A percentile compares a stretch with the other conserved stretches of the same genome.
Conservation (phyloP, 2,888 invertebrate genomes). For the Corythucha ciliata region DNA sequence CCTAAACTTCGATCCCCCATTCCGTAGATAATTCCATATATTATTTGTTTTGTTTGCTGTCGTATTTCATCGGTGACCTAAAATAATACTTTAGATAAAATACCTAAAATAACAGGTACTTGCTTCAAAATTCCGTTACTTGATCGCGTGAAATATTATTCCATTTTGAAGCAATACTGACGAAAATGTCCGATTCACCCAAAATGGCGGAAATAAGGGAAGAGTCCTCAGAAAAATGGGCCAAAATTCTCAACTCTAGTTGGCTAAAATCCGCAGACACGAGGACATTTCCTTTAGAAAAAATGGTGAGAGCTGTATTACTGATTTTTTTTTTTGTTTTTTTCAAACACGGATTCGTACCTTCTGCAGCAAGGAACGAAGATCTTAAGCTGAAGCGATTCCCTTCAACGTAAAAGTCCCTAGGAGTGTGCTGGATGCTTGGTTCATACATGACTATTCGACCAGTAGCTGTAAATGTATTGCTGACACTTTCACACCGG, state of each 20-base stretch:
- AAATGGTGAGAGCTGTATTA: too few relatives aligned
- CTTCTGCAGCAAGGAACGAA: slow-evolving; percentile 53
- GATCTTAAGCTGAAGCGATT: slow-evolving; percentile 50
- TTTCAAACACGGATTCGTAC: too few relatives aligned
- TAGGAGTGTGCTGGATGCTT: slow-evolving; percentile 83
- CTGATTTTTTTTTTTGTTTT: too few relatives aligned
- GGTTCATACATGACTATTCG: slow-evolving; percentile 87
- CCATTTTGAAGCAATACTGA: slow-evolving; percentile 77
- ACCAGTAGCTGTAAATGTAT: slow-evolving; percentile 64
- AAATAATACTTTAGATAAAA: slow-evolving; percentile 13
- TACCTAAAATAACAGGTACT: neutral
- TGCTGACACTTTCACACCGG: slow-evolving; percentile 57
- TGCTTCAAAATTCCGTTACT: slow-evolving; percentile 43
- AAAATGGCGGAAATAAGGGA: slow-evolving; percentile 49
- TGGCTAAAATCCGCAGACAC: slow-evolving; percentile 95
- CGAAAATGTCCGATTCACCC: slow-evolving; percentile 65
- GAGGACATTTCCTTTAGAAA: slow-evolving; percentile 48
- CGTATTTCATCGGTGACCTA: slow-evolving; percentile 67
- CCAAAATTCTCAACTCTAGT: slow-evolving; percentile 83
- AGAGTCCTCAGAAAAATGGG: slow-evolving; percentile 75
- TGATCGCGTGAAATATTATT: slow-evolving; percentile 54
- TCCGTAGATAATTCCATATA: slow-evolving; percentile 95
- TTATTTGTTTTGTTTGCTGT: slow-evolving; percentile 82
- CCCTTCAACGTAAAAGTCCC: slow-evolving; percentile 59
- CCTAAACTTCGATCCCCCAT: slow-evolving; percentile 80